Base-by-base conservation (phyloP, 1,140 invertebrate species). In the Zaprionus ornatus region DNA sequence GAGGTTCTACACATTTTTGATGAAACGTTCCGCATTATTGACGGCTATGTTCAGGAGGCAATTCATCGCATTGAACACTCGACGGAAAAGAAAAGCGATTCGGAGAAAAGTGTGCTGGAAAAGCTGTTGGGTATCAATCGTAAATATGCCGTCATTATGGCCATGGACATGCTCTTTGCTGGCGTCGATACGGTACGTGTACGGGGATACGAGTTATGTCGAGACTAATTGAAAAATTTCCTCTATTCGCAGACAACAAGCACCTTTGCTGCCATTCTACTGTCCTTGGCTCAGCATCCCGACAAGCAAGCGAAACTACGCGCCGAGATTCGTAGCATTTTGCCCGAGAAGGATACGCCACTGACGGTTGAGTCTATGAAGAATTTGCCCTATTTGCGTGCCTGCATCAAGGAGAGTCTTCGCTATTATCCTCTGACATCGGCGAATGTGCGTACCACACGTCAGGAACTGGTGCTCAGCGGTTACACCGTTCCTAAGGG, bases 171-270 rank as follows among this genome's bases (percentile, higher is more conserved):
- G 94, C 77, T 97, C 35, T 93, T 96, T 42, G 96, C 95, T 21
- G 96, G 96, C 37, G 94, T 97, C 45, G 96, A 97, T 91, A 97
- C 96, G 69, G 95, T 96, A 93, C n/a, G 40, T 45, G 17, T 17
- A 42, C 27, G 40, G 0, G 7, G 2, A 19, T 19, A 9, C 7
- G 6, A 17, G 6, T 45, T 3, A n/a, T 42, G 15, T 42, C 40
- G 40, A 19, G 40, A 45, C n/a, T 19, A 23, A 71, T 48, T 3
- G 29, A 32, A 9, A 21, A 50, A 21, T 19, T 37, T 19, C 15
- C 25, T 19, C 23, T 52, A 25, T 37, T 60, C 57, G 2, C 61
- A 87, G 83, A 87, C 83, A 0, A 77, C 77, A 4, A 74, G 76
- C 21, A 75, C 74, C 1, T 68, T 82, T 29, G 35, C 70, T 0